phyloP scores from a whole-genome alignment of 2,113 vertebrate species.

The Meriones unguiculatus region DNA sequence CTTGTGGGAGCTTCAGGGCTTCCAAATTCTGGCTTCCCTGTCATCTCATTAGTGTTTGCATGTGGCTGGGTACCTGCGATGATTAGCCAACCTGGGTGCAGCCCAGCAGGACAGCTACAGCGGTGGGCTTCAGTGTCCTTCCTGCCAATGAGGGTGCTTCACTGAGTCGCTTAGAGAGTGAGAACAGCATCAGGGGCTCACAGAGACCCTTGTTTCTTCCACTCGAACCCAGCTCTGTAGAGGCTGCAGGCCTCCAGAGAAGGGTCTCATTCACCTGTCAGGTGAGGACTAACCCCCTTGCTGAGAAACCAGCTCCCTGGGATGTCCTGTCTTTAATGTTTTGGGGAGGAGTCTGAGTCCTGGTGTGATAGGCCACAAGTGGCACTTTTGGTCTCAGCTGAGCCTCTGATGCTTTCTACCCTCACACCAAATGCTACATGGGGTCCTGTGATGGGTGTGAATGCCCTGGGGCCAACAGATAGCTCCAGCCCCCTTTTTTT shows the following conservation, averaged over 20 bases:
- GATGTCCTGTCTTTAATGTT: conserved; percentile 46
- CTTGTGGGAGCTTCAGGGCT: not conserved
- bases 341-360: conserved; percentile 14
- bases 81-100: not conserved
- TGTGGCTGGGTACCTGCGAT: not conserved
- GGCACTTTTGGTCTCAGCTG: not conserved
- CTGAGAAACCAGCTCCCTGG: not conserved
- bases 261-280: conserved; percentile 20
- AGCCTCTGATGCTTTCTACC: not conserved
- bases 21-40: not conserved
- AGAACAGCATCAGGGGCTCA: not conserved
- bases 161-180: not conserved
- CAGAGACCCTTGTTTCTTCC: not conserved
- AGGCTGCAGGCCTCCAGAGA: not conserved
- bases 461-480: not conserved
- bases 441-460: not conserved
- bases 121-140: not conserved
- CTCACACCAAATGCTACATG: not conserved
- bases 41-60: conserved; percentile 47
- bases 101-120: not conserved
- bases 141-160: not conserved
- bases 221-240: not conserved
- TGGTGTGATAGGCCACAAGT: not conserved
- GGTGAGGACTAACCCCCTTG: conserved; percentile 22
- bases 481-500: not conserved